Base-by-base conservation (phyloP, 2,888 invertebrate genomes). In the Temnothorax rugatulus region DNA sequence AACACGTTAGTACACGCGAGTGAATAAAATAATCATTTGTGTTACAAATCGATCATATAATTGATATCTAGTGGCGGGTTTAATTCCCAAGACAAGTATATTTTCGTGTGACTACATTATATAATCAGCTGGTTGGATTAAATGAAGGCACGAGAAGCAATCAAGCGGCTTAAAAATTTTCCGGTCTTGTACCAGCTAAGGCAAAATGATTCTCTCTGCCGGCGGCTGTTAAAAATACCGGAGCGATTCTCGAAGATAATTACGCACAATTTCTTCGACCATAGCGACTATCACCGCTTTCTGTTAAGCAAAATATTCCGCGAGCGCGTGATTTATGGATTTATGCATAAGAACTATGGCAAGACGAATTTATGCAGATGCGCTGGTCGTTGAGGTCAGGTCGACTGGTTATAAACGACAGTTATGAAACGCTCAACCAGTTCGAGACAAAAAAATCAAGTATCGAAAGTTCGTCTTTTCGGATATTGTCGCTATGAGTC, bases 291-390 rank as follows among this genome's bases (percentile, higher is more conserved):
- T n/a, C 47, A 47, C 34, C 71, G 47, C 44, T 79, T 71, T 71
- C 71, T 59, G 59, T n/a, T 15, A 44, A n/a, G 64, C 29, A 15
- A 66, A 66, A 57, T 71, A 44, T 69, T 79, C 54, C 11, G 54
- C 29, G n/a, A 69, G 25, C 25, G 41, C n/a, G 21, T 29, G 25
- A 18, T 64, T 50, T 52, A 64, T 64, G 38, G 18, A 5, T 66
- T 66, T 38, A 41, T 41, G 44, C 25, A 47, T 64, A 69, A 69
- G n/a, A 18, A 59, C 21, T 47, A 21, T 21, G 57, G 11, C 9
- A 69, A 69, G 29, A 59, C 38, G 34, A 79, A 79, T 71, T 79
- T 79, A 77, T 79, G 57, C 59, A 71, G 59, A 69, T 79, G 8
- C 47, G 11, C 38, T 54, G 52, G 1, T 54, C 57, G 47, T 44